Evolutionary conservation across 2,113 vertebrate genomes (phyloP).

Genomic region (Lutjanus erythropterus): DNA sequence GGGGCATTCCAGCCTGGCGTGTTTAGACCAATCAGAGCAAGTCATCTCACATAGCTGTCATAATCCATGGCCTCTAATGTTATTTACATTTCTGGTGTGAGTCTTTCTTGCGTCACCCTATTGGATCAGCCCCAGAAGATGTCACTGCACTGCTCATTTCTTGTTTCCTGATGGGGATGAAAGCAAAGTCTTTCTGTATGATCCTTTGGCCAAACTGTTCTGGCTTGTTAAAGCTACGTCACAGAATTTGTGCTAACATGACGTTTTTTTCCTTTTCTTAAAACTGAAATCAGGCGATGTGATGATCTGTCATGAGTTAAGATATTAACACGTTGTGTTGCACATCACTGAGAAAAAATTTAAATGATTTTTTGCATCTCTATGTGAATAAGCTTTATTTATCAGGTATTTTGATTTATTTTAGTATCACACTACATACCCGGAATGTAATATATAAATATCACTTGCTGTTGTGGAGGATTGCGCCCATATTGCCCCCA

Average conservation of each 20-base stretch:
- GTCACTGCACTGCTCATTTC: background rate
- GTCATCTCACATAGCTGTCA: background rate
- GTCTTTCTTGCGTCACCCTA: background rate
- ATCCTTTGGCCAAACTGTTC: background rate
- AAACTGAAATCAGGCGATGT: background rate
- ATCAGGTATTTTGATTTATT: too few relatives aligned
- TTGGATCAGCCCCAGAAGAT: conserved; percentile 11
- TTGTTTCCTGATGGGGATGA: background rate
- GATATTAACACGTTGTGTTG: background rate
- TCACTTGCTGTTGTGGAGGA: background rate
- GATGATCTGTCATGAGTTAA: background rate
- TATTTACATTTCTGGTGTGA: conserved; percentile 20
- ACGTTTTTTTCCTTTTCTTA: background rate
- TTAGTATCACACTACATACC: background rate
- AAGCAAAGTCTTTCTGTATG: background rate
- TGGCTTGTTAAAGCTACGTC: too few relatives aligned
- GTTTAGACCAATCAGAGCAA: background rate
- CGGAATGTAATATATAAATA: background rate
- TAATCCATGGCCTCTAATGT: background rate
- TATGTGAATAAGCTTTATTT: background rate
- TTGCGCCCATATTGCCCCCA: background rate
- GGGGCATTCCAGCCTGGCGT: background rate
- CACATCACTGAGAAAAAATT: background rate
- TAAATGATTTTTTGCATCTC: background rate
- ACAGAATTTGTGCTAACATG: background rate